Conservation (phyloP, 2,888 invertebrate genomes). For the Caenorhabditis imperialis region DNA sequence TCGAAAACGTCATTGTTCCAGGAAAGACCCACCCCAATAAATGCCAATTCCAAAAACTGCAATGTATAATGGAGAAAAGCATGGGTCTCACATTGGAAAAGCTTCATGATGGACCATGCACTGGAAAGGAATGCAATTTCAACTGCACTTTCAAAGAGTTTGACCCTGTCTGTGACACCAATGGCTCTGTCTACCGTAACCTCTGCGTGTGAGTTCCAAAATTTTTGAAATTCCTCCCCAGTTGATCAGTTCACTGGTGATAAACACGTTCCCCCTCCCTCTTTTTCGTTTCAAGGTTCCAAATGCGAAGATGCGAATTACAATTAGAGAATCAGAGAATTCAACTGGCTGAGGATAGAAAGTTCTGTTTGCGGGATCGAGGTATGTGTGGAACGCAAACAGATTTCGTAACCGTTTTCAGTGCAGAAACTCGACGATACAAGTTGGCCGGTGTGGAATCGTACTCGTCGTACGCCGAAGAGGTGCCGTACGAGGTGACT, state of each 20-base stretch:
- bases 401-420: no score
- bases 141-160: slow-evolving; percentile 55
- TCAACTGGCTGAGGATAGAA: slow-evolving; percentile 45
- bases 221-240: not conserved
- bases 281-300: slow-evolving; percentile 39
- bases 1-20: slow-evolving; percentile 22
- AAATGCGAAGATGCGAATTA: slow-evolving; percentile 50
- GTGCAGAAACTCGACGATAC: slow-evolving; percentile 36
- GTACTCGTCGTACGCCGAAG: slow-evolving; percentile 45
- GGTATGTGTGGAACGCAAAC: no score
- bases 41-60: slow-evolving; percentile 48
- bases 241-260: slow-evolving; percentile 7
- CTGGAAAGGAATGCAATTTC: slow-evolving; percentile 43
- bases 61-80: slow-evolving; percentile 49
- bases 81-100: slow-evolving; percentile 23
- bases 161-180: slow-evolving; percentile 69
- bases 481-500: slow-evolving; percentile 11
- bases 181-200: slow-evolving; percentile 65
- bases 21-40: slow-evolving; percentile 61
- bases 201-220: slow-evolving; percentile 68
- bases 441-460: slow-evolving; percentile 50
- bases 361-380: slow-evolving; percentile 46
- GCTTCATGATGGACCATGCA: slow-evolving; percentile 50
- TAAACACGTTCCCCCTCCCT: slow-evolving; percentile 46
- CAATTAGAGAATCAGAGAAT: slow-evolving; percentile 38